These are phyloP conservation scores for Melikaiella ostensackeni DNA, from an alignment of 2,888 invertebrate genomes.

Conservation along the genomic window DNA sequence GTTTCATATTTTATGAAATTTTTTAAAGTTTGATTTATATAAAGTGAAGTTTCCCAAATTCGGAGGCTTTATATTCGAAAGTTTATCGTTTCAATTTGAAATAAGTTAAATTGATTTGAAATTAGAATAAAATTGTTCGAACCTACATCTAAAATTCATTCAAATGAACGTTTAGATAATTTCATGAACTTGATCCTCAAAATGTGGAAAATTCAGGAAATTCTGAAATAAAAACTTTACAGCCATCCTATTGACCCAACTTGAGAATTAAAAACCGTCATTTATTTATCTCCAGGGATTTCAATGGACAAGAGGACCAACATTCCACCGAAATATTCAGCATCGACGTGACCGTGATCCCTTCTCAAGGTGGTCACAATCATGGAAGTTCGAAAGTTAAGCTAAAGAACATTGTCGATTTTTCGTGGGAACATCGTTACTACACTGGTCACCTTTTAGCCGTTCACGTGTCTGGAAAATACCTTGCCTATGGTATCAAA, in stretches of 20 bases:
- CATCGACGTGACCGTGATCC: conserved; percentile 84
- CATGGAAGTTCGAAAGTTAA: conserved; percentile 94
- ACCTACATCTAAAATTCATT: too few species aligned
- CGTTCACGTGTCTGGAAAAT: conserved; percentile 90
- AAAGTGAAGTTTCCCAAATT: not conserved
- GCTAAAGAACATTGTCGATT: conserved; percentile 93
- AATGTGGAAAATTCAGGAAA: too few species aligned
- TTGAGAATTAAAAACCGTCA: not conserved
- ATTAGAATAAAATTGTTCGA: too few species aligned
- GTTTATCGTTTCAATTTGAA: too few species aligned
- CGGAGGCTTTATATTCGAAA: too few species aligned
- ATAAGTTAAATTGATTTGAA: too few species aligned
- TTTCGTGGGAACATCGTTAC: conserved; percentile 94
- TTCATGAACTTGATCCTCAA: too few species aligned
- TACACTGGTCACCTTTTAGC: conserved; percentile 93
- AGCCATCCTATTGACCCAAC: not conserved
- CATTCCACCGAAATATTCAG: conserved; percentile 80
- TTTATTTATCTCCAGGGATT: conserved; percentile 76
- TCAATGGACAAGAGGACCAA: conserved; percentile 81
- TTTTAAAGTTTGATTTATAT: not conserved
- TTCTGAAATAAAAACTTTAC: too few species aligned
- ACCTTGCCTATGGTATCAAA: conserved; percentile 94
- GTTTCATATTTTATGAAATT: too few species aligned
- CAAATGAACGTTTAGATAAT: too few species aligned
- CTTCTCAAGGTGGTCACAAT: conserved; percentile 85